These are phyloP conservation scores for Aphidoletes aphidimyza DNA, from an alignment of 2,888 invertebrate genomes.

Conservation along the genomic window DNA sequence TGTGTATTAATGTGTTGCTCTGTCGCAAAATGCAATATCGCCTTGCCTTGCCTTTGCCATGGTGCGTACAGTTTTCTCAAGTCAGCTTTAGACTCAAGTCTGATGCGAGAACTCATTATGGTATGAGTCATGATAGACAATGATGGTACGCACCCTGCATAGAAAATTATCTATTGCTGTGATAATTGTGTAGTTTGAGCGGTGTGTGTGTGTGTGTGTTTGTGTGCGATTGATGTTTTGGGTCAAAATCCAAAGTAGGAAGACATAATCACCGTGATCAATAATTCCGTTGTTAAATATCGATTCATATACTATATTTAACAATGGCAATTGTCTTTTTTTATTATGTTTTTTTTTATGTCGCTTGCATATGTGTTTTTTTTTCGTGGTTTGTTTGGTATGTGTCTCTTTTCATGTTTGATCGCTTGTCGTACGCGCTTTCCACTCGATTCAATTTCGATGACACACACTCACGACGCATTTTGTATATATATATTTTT, in stretches of 20 bases:
- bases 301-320: slow-evolving; percentile 1
- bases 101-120: too few species aligned
- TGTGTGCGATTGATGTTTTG: neutral
- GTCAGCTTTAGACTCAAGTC: too few species aligned
- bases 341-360: neutral
- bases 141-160: slow-evolving; percentile 20
- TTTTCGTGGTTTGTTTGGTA: too few species aligned
- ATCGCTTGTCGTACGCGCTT: neutral
- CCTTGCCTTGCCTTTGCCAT: too few species aligned
- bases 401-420: too few species aligned
- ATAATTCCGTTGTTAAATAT: slow-evolving; percentile 40
- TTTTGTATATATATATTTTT: neutral
- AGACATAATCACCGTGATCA: neutral
- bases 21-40: too few species aligned
- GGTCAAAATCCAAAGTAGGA: slow-evolving; percentile 2
- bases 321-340: neutral
- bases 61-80: too few species aligned
- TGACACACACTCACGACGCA: neutral
- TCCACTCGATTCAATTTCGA: neutral
- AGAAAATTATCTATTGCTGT: neutral
- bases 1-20: neutral
- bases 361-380: neutral
- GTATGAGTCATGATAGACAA: neutral
- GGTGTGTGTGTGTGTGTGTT: neutral
- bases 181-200: neutral